These are phyloP conservation scores for Tanypteryx hageni DNA, from an alignment of 2,888 invertebrate species.

Conservation along the genomic window DNA sequence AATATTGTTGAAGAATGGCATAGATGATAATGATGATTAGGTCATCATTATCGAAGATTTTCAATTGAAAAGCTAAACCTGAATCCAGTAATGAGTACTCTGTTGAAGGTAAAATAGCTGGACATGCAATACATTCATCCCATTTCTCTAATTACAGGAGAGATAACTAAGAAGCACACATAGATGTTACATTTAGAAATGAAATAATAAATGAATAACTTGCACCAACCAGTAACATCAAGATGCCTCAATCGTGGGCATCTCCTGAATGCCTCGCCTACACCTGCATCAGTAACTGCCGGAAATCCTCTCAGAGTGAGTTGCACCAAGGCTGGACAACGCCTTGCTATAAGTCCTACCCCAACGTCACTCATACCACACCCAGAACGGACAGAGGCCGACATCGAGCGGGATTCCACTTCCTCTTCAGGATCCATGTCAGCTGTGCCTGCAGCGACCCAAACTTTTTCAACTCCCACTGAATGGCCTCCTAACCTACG, in stretches of 20 bases:
- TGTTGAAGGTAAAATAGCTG: no score
- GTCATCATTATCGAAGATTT: no score
- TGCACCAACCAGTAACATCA: constrained; percentile 85
- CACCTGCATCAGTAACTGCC: constrained; percentile 85
- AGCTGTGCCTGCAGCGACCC: constrained; percentile 37
- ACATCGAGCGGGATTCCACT: constrained; percentile 50
- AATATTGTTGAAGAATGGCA: background rate
- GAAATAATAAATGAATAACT: background rate
- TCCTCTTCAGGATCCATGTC: constrained; percentile 45
- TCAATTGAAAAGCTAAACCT: no score
- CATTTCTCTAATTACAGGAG: background rate
- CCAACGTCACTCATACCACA: constrained; percentile 78
- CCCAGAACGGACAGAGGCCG: background rate
- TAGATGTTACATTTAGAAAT: background rate
- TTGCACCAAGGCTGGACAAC: constrained; percentile 89
- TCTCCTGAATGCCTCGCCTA: constrained; percentile 87
- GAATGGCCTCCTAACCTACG: constrained; percentile 25
- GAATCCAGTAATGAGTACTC: no score
- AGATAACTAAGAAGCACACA: background rate
- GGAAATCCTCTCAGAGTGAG: constrained; percentile 87
- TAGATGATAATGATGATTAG: no score
- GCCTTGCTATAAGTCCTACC: constrained; percentile 84
- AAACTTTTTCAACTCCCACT: constrained; percentile 39
- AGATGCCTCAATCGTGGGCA: constrained; percentile 90
- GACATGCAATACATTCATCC: no score